phyloP scores from a whole-genome alignment of 2,797 vertebrate species.

The Sandelia bainsii region DNA sequence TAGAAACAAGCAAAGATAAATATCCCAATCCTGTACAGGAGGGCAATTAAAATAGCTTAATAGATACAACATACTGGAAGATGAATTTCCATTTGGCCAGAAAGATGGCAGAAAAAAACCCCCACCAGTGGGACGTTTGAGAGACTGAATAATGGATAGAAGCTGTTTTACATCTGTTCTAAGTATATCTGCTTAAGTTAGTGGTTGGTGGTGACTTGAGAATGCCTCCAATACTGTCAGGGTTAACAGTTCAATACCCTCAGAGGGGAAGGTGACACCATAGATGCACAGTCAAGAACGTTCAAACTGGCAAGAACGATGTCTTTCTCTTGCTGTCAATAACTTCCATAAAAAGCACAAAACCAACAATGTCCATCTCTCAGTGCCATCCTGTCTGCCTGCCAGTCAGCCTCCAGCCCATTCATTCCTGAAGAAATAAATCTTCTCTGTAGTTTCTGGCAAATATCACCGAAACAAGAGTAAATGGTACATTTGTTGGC shows the following conservation, averaged over 20 bases:
- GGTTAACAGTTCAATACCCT: slow-evolving; percentile 18
- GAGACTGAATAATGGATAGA: slow-evolving; percentile 37
- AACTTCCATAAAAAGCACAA: too few species aligned
- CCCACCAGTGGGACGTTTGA: slow-evolving; percentile 30
- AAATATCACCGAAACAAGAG: slow-evolving; percentile 12
- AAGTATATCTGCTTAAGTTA: slow-evolving; percentile 40
- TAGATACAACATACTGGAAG: slow-evolving; percentile 82
- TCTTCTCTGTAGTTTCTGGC: background rate
- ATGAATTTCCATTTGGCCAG: slow-evolving; percentile 79
- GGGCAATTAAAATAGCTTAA: slow-evolving; percentile 82
- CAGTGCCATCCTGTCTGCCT: background rate
- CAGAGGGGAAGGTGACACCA: slow-evolving; percentile 17
- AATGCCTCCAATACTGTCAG: slow-evolving; percentile 13
- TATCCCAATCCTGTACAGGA: slow-evolving; percentile 73
- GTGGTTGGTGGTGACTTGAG: slow-evolving; percentile 8
- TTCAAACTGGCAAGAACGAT: background rate
- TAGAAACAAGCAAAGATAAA: slow-evolving; percentile 82
- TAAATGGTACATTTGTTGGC: background rate
- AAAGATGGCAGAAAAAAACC: slow-evolving; percentile 29
- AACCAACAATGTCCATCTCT: background rate
- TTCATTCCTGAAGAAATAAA: background rate
- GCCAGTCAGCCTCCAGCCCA: background rate
- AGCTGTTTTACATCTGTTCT: slow-evolving; percentile 60
- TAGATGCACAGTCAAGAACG: background rate
- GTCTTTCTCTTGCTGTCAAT: too few species aligned